phyloP scores from a whole-genome alignment of 2,113 vertebrate genomes.

The Gymnobelideus leadbeateri region DNA sequence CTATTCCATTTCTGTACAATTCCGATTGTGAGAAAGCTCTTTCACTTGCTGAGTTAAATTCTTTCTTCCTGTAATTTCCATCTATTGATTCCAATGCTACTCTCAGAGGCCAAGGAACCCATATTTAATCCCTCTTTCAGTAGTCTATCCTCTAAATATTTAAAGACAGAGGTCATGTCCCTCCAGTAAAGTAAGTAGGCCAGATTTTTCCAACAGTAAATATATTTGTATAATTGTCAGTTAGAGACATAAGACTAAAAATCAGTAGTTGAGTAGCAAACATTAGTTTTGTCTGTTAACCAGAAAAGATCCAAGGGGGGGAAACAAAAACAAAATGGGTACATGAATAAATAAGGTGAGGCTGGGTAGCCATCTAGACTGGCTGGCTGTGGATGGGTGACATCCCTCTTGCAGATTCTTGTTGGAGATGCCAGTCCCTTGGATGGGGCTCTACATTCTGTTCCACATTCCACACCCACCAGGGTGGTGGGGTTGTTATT shows the following conservation, averaged over 20 bases:
- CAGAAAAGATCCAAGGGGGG: neutral
- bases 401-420: neutral
- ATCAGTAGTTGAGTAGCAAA: neutral
- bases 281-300: neutral
- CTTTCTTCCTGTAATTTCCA: neutral
- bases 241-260: neutral
- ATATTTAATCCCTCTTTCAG: neutral
- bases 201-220: neutral
- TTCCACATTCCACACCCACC: neutral
- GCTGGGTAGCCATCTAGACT: neutral
- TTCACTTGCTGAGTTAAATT: neutral
- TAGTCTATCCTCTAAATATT: neutral
- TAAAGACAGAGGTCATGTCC: neutral
- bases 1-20: neutral
- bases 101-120: neutral
- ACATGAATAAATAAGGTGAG: neutral
- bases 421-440: neutral
- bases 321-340: neutral
- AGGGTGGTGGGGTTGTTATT: neutral
- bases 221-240: neutral
- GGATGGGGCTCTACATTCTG: neutral
- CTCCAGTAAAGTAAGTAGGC: neutral
- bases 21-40: neutral
- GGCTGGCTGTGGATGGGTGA: neutral
- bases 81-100: neutral